Percentiles rank a stretch among this genome's conserved stretches.
Evolutionary conservation across 1,140 invertebrate species (phyloP).

Genomic region (Atta cephalotes): DNA sequence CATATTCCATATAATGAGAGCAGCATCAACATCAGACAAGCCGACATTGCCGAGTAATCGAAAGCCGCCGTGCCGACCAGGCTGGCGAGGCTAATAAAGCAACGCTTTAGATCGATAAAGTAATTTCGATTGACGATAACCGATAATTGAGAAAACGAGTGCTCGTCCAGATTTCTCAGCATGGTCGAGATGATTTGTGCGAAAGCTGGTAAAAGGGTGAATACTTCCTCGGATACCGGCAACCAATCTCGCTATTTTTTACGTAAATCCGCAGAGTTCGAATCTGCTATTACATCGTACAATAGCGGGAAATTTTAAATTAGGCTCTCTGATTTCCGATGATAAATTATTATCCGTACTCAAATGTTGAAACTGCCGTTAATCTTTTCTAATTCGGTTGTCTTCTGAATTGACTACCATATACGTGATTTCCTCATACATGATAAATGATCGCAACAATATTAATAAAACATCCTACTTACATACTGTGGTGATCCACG

Average conservation of each 20-base stretch:
- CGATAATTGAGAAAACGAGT: slow-evolving; percentile 65
- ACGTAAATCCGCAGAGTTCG: background rate
- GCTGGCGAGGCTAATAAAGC: slow-evolving; percentile 56
- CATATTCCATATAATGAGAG: slow-evolving; percentile 83
- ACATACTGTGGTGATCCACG: slow-evolving; percentile 64
- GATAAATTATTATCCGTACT: slow-evolving; percentile 18
- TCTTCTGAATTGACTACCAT: background rate
- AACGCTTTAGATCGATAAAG: slow-evolving; percentile 64
- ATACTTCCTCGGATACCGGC: slow-evolving; percentile 8
- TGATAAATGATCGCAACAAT: slow-evolving; percentile 36
- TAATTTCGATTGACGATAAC: slow-evolving; percentile 60
- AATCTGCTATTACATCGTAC: background rate
- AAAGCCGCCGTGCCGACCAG: slow-evolving; percentile 76
- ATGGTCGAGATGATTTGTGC: slow-evolving; percentile 24
- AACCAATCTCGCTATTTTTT: background rate
- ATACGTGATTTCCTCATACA: background rate
- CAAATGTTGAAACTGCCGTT: background rate
- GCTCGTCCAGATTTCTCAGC: slow-evolving; percentile 41
- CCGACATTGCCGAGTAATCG: slow-evolving; percentile 81
- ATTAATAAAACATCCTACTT: slow-evolving; percentile 61
- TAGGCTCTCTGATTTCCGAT: background rate
- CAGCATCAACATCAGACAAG: slow-evolving; percentile 79
- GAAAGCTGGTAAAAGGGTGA: slow-evolving; percentile 35
- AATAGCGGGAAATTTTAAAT: background rate
- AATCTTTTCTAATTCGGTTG: slow-evolving; percentile 19